Evolutionary conservation across 2,888 invertebrate species (phyloP).

Genomic region (Timema podura): DNA sequence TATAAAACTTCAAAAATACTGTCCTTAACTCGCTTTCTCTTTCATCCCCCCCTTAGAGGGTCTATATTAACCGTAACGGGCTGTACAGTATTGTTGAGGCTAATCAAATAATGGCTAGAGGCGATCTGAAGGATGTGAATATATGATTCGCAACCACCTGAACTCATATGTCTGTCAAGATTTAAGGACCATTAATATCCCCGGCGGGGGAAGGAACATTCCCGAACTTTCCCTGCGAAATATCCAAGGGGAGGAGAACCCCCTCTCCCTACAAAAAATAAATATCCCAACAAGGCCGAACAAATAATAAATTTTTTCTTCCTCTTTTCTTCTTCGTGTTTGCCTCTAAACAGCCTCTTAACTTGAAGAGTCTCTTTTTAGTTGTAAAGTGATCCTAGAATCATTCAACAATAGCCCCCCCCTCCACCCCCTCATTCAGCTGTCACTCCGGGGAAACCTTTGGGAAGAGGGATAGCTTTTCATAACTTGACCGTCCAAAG

Average conservation of each 20-base stretch:
- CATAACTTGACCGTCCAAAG: too few species aligned
- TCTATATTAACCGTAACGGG: too few species aligned
- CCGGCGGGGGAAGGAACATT: not conserved
- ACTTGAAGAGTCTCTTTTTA: constrained; percentile 17
- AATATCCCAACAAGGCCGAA: too few species aligned
- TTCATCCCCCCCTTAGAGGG: too few species aligned
- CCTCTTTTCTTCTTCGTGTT: not conserved
- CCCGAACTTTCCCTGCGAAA: not conserved
- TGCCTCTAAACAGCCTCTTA: constrained; percentile 23
- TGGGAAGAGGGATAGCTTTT: not conserved
- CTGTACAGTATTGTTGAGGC: too few species aligned
- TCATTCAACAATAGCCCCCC: constrained; percentile 10
- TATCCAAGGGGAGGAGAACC: too few species aligned
- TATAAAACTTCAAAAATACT: too few species aligned
- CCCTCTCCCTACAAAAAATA: too few species aligned
- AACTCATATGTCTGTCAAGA: not conserved
- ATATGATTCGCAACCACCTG: not conserved
- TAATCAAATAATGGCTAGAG: too few species aligned
- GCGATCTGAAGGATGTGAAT: not conserved
- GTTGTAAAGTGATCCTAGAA: constrained; percentile 15
- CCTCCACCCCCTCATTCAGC: constrained; percentile 12
- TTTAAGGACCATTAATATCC: not conserved
- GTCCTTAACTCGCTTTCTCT: too few species aligned
- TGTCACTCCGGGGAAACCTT: constrained; percentile 17
- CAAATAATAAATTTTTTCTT: too few species aligned